A percentile compares a stretch with the other conserved stretches of the same genome.
phyloP scores from a whole-genome alignment of 2,113 vertebrate genomes.

The Caranx melampygus region DNA sequence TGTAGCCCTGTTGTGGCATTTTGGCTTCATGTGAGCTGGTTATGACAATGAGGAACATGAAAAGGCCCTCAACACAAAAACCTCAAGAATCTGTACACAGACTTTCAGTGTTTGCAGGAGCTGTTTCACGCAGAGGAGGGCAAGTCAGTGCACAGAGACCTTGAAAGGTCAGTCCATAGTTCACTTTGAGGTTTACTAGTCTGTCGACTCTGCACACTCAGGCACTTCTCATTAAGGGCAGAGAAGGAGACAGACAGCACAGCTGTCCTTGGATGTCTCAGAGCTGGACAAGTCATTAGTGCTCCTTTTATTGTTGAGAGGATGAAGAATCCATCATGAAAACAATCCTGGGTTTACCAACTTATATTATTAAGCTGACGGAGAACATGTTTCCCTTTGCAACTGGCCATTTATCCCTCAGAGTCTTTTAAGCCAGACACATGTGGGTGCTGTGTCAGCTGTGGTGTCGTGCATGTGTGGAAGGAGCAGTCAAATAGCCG shows the following conservation, averaged over 20 bases:
- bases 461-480: slow-evolving; percentile 16
- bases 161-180: slow-evolving; percentile 57
- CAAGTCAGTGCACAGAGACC: slow-evolving; percentile 41
- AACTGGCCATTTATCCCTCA: slow-evolving; percentile 14
- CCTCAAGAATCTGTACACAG: slow-evolving; percentile 51
- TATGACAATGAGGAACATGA: slow-evolving; percentile 30
- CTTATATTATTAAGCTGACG: slow-evolving; percentile 20
- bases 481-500: background rate
- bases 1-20: slow-evolving; percentile 18
- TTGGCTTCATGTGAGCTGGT: slow-evolving; percentile 14
- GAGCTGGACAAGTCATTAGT: slow-evolving; percentile 45
- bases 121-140: slow-evolving; percentile 28
- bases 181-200: slow-evolving; percentile 69
- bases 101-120: slow-evolving; percentile 42
- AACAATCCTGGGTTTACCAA: slow-evolving; percentile 35
- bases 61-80: slow-evolving; percentile 52
- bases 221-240: slow-evolving; percentile 62
- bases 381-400: slow-evolving; percentile 27
- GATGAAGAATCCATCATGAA: slow-evolving; percentile 27
- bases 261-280: slow-evolving; percentile 45
- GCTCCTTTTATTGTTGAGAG: slow-evolving; percentile 40
- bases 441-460: slow-evolving; percentile 30
- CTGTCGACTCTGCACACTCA: slow-evolving; percentile 54
- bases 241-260: slow-evolving; percentile 41
- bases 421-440: slow-evolving; percentile 4